Evolutionary conservation across 2,797 vertebrate genomes (phyloP).

Genomic region (Urophycis tenuis): DNA sequence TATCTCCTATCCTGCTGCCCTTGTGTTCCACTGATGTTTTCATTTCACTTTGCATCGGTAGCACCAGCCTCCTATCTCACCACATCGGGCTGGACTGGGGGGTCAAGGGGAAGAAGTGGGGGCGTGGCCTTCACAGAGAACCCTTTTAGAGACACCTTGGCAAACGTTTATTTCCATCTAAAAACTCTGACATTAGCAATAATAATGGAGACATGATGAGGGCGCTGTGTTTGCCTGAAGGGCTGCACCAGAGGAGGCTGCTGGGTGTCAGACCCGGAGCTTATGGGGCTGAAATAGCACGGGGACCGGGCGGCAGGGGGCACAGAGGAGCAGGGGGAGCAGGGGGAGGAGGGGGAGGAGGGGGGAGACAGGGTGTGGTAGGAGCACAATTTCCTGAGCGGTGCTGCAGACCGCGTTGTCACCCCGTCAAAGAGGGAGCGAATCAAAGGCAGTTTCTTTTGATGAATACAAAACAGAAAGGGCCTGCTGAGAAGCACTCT

Average conservation of each 20-base stretch:
- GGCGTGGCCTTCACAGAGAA: conserved; percentile 47
- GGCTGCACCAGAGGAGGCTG: conserved; percentile 49
- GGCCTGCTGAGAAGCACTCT: conserved; percentile 76
- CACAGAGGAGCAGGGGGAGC: conserved; percentile 26
- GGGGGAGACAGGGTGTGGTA: conserved; percentile 44
- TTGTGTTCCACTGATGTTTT: not conserved
- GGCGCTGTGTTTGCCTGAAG: conserved; percentile 54
- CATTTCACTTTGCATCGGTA: conserved; percentile 20
- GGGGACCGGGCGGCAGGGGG: not conserved
- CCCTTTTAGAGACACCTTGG: conserved; percentile 62
- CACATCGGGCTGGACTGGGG: conserved; percentile 42
- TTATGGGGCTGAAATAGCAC: conserved; percentile 17
- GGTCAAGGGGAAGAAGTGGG: conserved; percentile 37
- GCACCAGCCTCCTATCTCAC: conserved; percentile 32
- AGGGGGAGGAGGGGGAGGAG: conserved; percentile 15
- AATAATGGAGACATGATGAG: conserved; percentile 75
- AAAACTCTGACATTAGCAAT: conserved; percentile 64
- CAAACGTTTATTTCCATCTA: conserved; percentile 60
- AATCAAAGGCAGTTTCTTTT: conserved; percentile 81
- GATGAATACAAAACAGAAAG: conserved; percentile 84
- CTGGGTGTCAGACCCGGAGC: conserved; percentile 25
- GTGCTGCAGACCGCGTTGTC: conserved; percentile 68
- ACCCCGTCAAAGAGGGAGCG: conserved; percentile 77
- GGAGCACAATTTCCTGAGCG: conserved; percentile 72
- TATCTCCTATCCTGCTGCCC: not conserved